These are phyloP conservation scores for Anastrepha ludens DNA, from an alignment of 1,140 invertebrate species.

Conservation along the genomic window DNA sequence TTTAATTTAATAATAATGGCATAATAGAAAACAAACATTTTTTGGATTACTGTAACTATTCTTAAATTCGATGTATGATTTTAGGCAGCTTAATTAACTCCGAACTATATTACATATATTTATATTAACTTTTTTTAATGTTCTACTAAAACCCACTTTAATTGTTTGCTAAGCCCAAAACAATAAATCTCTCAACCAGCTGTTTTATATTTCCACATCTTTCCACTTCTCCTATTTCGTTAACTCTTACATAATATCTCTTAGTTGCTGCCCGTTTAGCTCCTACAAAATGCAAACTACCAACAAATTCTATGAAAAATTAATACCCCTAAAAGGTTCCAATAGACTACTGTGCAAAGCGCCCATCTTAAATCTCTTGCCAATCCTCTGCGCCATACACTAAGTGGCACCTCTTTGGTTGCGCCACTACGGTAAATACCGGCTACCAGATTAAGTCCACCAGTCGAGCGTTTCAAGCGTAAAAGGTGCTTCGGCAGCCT, in stretches of 20 bases:
- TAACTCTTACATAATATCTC: too few species aligned
- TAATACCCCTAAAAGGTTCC: background rate
- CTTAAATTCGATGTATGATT: too few species aligned
- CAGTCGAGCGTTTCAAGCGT: constrained; percentile 2
- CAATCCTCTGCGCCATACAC: background rate
- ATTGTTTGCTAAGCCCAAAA: background rate
- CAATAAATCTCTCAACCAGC: background rate
- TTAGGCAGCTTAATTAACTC: too few species aligned
- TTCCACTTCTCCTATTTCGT: too few species aligned
- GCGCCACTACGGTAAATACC: constrained; percentile 7
- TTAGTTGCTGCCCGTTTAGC: background rate
- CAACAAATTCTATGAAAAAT: background rate
- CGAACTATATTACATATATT: too few species aligned
- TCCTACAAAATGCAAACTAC: background rate
- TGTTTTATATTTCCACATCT: background rate
- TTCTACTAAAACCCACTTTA: too few species aligned
- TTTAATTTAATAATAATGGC: too few species aligned
- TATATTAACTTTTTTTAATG: too few species aligned
- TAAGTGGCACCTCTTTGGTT: background rate
- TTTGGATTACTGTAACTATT: too few species aligned
- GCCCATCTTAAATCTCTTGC: background rate
- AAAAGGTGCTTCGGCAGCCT: background rate
- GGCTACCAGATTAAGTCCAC: constrained; percentile 6
- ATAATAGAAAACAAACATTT: too few species aligned
- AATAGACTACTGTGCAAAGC: background rate